Conservation (phyloP, 2,797 vertebrate species). For the Sebastes melanostomus region DNA sequence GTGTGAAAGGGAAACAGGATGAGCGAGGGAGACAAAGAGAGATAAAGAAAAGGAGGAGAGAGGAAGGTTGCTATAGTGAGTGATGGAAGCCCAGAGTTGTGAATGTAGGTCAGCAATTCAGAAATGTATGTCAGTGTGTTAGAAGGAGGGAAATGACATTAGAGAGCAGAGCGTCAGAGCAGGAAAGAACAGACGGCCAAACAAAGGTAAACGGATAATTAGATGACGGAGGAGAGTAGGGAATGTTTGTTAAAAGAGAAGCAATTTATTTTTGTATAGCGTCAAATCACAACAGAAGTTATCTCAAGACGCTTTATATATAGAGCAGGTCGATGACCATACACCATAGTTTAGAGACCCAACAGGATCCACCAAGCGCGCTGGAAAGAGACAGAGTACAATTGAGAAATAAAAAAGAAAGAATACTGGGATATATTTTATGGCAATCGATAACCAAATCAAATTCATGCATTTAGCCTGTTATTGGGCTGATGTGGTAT, state of each 20-base stretch:
- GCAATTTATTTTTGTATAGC: too few species aligned
- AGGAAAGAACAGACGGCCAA: not conserved
- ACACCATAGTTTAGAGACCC: too few species aligned
- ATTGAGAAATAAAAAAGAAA: not conserved
- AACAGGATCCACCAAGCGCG: too few species aligned
- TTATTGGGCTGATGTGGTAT: not conserved
- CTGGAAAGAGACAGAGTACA: not conserved
- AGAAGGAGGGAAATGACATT: slow-evolving; percentile 31
- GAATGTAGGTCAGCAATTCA: slow-evolving; percentile 77
- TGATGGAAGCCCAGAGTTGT: slow-evolving; percentile 29
- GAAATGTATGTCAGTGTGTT: slow-evolving; percentile 79
- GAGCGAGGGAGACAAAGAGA: not conserved
- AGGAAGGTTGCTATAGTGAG: not conserved
- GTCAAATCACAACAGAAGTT: too few species aligned
- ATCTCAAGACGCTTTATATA: too few species aligned
- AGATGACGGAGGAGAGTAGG: not conserved
- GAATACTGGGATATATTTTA: not conserved
- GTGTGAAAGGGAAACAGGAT: not conserved
- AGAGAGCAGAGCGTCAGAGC: slow-evolving; percentile 5
- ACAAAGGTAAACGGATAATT: slow-evolving; percentile 11
- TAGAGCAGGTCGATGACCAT: too few species aligned
- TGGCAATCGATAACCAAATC: not conserved
- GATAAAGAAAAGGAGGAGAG: not conserved
- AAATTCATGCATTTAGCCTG: not conserved
- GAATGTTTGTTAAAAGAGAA: not conserved